These are phyloP conservation scores for Bombyx huttoni DNA, from an alignment of 2,888 invertebrate genomes.

Conservation along the genomic window DNA sequence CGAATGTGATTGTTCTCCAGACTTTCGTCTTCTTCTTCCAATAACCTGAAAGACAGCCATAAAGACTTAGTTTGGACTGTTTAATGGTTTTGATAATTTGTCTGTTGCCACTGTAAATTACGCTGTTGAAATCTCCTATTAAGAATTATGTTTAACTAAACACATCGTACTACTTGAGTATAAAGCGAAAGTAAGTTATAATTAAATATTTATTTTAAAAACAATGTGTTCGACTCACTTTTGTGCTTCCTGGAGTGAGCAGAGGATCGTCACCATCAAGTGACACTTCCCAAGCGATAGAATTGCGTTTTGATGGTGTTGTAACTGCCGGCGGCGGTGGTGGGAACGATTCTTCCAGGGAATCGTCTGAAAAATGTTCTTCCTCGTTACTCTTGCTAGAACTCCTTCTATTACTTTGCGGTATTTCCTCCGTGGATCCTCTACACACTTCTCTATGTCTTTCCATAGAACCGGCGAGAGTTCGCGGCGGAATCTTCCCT, in stretches of 20 bases:
- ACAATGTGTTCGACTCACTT: conserved; percentile 41
- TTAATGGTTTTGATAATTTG: no score
- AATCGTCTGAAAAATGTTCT: conserved; percentile 86
- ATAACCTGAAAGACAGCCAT: conserved; percentile 56
- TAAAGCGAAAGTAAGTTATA: no score
- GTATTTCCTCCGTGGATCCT: conserved; percentile 66
- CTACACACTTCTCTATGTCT: conserved; percentile 86
- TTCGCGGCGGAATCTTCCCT: conserved; percentile 77
- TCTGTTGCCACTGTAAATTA: no score
- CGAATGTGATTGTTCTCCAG: conserved; percentile 73
- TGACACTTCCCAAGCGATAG: conserved; percentile 91
- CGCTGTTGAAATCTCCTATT: no score
- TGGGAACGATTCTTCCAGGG: conserved; percentile 82
- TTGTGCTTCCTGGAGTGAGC: conserved; percentile 79
- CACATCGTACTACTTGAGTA: no score
- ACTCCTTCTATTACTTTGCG: conserved; percentile 43
- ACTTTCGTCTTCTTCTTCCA: conserved; percentile 69
- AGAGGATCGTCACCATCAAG: conserved; percentile 80
- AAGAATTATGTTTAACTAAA: no score
- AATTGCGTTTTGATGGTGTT: conserved; percentile 80
- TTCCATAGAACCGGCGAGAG: conserved; percentile 80
- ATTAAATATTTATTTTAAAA: neutral
- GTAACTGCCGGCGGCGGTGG: conserved; percentile 72
- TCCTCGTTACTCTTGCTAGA: conserved; percentile 52
- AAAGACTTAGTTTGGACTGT: neutral